phyloP scores from a whole-genome alignment of 2,797 vertebrate genomes.

The Coracias cyanogaster region DNA sequence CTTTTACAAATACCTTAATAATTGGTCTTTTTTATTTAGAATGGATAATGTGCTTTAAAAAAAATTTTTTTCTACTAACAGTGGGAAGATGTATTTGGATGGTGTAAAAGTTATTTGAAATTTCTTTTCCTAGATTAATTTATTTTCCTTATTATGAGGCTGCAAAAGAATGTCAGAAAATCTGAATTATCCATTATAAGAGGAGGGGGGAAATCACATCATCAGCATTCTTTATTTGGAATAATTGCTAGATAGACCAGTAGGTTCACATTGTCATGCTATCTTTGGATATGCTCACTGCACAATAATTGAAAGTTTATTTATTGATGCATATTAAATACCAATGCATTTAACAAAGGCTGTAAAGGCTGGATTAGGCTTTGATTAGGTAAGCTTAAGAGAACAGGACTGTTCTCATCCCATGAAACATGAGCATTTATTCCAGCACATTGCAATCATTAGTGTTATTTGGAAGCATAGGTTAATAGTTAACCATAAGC shows the following conservation, averaged over 20 bases:
- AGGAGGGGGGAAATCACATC: constrained; percentile 30
- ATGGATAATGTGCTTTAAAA: background rate
- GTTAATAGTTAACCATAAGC: constrained; percentile 67
- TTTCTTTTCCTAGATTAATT: constrained; percentile 19
- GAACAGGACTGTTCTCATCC: constrained; percentile 46
- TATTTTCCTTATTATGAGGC: constrained; percentile 30
- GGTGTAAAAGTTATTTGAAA: background rate
- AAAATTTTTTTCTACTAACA: background rate
- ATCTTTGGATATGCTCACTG: constrained; percentile 69
- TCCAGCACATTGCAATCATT: constrained; percentile 62
- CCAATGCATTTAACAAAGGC: constrained; percentile 63
- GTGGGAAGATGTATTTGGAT: background rate
- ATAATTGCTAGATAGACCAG: constrained; percentile 67
- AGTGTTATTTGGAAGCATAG: constrained; percentile 67
- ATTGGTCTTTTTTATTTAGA: background rate
- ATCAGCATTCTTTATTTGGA: constrained; percentile 72
- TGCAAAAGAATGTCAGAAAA: constrained; percentile 61
- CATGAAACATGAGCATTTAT: constrained; percentile 63
- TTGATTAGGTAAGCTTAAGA: constrained; percentile 74
- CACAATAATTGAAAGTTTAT: constrained; percentile 78
- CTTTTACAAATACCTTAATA: background rate
- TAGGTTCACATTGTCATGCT: constrained; percentile 69
- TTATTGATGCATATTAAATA: constrained; percentile 79
- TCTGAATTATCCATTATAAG: constrained; percentile 56
- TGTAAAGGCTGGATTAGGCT: constrained; percentile 69